Base-by-base conservation (phyloP, 2,797 vertebrate species). In the Manis crassicaudata region DNA sequence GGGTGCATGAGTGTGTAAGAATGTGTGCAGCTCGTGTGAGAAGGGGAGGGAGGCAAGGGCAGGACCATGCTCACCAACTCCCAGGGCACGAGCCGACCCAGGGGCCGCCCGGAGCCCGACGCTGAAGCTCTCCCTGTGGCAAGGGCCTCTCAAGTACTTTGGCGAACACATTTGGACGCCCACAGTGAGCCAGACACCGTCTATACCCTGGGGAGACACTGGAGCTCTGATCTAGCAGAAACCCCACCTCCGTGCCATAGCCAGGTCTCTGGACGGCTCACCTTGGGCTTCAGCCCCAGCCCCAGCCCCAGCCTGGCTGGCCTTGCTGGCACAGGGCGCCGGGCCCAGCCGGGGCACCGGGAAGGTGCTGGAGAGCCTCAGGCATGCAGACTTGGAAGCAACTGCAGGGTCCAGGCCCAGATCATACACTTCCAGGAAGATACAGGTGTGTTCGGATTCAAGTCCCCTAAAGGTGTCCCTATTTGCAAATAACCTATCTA, bases 241-340 rank as follows among this genome's bases (percentile, higher is more conserved):
- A 29, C 11, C 0, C 2, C 0, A 6, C 20, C 40, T 62, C 27
- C 0, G 2, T 0, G 13, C 4, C 29, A 7, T 0, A 10, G 50
- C 68, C 21, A 13, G 32, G 11, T 12, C 35, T 37, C 37, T 8
- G 3, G 13, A 14, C 21, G 16, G 23, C 6, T 18, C 0, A 12
- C 40, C 29, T 29, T 32, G 60, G 84, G 14, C 54, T 60, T 92
- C 35, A 0, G 0, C 3, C 29, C 27, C 7, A 0, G 10, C 20
- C 3, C 21, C 12, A 12, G 62, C 62, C 63, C 8, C 6, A 40
- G 37, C 37, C 37, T 40, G 29, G 35, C 13, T 1, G 68, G 72
- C n/a, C 27, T 4, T 27, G 18, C n/a, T 7, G 1, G 10, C 21
- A 14, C 6, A 0, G 35, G 56, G 43, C 0, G 0, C n/a, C 21